A percentile compares a stretch with the other conserved stretches of the same genome.
Evolutionary conservation across 2,797 vertebrate species (phyloP).

Genomic region (Pangasius sanitwongsei): DNA sequence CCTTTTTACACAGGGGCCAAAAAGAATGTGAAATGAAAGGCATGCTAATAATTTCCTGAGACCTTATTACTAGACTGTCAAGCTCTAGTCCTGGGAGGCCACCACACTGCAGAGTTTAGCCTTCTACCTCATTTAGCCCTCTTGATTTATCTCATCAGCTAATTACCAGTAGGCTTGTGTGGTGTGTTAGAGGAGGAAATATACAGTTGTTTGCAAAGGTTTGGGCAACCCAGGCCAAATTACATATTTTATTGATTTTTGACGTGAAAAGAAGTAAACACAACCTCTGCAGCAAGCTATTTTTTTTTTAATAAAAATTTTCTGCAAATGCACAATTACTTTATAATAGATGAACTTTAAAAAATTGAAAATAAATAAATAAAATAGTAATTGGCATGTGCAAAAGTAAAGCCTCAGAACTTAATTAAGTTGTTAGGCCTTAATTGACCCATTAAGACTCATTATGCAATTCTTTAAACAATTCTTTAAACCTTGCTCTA

Average conservation of each 20-base stretch:
- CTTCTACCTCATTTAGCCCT: constrained; percentile 31
- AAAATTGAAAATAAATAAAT: neutral
- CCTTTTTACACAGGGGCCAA: neutral
- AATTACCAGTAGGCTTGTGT: neutral
- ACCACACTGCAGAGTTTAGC: constrained; percentile 5
- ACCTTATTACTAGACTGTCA: constrained; percentile 24
- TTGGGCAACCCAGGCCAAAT: neutral
- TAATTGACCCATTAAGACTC: neutral
- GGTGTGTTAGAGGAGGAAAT: neutral
- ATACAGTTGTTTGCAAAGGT: neutral
- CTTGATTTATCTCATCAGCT: constrained; percentile 20
- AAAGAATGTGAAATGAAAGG: constrained; percentile 10
- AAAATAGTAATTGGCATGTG: neutral
- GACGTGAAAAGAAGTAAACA: neutral
- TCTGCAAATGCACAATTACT: neutral
- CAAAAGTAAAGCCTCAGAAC: neutral
- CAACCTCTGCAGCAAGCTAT: neutral
- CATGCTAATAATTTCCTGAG: constrained; percentile 20
- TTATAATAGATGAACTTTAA: neutral
- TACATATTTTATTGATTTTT: neutral
- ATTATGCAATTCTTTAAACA: neutral
- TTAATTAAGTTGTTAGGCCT: neutral
- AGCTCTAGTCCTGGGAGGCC: constrained; percentile 9
- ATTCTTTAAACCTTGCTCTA: neutral
- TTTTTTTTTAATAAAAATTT: neutral